These are phyloP conservation scores for Calliopsis andreniformis DNA, from an alignment of 1,140 invertebrate genomes.

Conservation along the genomic window DNA sequence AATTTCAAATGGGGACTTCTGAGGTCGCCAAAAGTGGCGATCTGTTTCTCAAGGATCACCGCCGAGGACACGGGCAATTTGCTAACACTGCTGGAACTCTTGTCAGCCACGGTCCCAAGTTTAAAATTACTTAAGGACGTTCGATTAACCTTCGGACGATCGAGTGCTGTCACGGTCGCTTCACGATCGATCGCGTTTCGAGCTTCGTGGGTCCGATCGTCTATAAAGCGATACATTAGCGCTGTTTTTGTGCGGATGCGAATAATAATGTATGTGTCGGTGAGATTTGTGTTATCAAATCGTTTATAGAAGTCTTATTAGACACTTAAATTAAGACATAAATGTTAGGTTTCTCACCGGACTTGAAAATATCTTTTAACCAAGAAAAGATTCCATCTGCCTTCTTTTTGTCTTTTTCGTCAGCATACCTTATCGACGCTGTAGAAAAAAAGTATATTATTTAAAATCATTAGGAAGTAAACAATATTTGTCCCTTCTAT, in stretches of 20 bases:
- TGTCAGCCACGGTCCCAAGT: neutral
- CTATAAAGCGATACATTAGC: slow-evolving; percentile 55
- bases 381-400: slow-evolving; percentile 41
- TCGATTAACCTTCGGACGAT: neutral
- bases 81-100: too few relatives aligned
- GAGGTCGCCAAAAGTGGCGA: neutral
- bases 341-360: slow-evolving; percentile 17
- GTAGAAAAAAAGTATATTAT: neutral
- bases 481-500: too few relatives aligned
- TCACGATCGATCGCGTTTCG: slow-evolving; percentile 17
- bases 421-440: slow-evolving; percentile 29
- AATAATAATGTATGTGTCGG: neutral
- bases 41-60: neutral
- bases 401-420: slow-evolving; percentile 6
- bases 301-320: neutral
- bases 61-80: neutral
- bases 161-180: slow-evolving; percentile 20
- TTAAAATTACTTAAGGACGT: neutral
- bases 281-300: too few relatives aligned
- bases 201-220: slow-evolving; percentile 23
- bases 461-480: too few relatives aligned
- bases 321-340: neutral
- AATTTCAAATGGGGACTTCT: neutral
- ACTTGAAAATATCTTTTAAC: slow-evolving; percentile 44
- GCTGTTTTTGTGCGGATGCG: slow-evolving; percentile 14